Conservation (phyloP, 2,113 vertebrate genomes). For the Glareola pratincola region DNA sequence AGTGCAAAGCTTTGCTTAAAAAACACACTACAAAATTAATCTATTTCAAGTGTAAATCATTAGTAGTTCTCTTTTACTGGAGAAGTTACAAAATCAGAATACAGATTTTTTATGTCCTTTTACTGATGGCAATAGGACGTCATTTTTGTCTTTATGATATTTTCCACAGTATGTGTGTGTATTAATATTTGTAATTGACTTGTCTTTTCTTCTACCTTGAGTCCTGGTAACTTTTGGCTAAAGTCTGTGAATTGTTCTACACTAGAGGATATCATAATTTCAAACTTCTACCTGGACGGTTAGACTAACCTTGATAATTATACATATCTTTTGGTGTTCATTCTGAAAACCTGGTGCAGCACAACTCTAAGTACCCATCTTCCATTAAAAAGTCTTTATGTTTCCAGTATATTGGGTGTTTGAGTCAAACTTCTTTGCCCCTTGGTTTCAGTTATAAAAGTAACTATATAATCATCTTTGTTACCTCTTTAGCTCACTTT, state of each 20-base stretch:
- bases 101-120: background rate
- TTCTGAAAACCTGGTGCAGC: background rate
- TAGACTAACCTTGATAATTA: background rate
- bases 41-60: background rate
- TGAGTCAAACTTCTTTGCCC: background rate
- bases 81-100: background rate
- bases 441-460: background rate
- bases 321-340: background rate
- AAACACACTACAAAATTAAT: fast-evolving
- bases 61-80: background rate
- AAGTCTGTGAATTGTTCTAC: background rate
- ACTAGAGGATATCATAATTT: background rate
- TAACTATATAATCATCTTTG: background rate
- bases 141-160: background rate
- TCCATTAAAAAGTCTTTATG: background rate
- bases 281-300: background rate
- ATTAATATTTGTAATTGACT: background rate
- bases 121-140: background rate
- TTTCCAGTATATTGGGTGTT: background rate
- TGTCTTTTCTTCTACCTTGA: background rate
- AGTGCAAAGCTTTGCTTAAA: background rate
- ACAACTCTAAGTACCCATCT: background rate
- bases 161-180: background rate
- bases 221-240: background rate
- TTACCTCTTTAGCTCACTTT: background rate